Conservation (phyloP, 1,140 invertebrate genomes). For the Magallana gigas region DNA sequence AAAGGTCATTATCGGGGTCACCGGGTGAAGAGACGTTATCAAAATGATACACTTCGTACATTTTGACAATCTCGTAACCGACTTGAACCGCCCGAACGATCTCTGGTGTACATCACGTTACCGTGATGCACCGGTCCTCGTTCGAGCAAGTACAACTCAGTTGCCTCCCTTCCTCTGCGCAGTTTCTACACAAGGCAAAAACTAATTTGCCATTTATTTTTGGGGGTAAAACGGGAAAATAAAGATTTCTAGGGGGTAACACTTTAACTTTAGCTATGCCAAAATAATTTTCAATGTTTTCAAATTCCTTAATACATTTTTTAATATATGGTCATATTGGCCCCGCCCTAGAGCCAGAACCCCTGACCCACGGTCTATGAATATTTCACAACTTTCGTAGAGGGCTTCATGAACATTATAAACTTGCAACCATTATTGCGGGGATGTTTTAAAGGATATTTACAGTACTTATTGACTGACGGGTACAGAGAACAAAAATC, state of each 20-base stretch:
- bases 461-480: too few relatives aligned
- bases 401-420: too few relatives aligned
- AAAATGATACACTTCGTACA: slow-evolving; percentile 76
- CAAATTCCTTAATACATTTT: too few relatives aligned
- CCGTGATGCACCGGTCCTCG: neutral
- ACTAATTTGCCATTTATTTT: neutral
- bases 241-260: neutral
- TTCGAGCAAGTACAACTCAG: neutral
- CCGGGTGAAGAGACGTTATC: slow-evolving; percentile 65
- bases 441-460: too few relatives aligned
- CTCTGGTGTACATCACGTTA: slow-evolving; percentile 41
- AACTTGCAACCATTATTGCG: too few relatives aligned
- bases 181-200: neutral
- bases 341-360: too few relatives aligned
- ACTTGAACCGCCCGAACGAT: slow-evolving; percentile 56
- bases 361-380: too few relatives aligned
- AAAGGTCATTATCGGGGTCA: slow-evolving; percentile 45
- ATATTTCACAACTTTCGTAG: too few relatives aligned
- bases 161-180: neutral
- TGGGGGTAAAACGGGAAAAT: neutral
- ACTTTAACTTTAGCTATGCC: slow-evolving; percentile 47
- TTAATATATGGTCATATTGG: too few relatives aligned
- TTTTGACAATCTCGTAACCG: slow-evolving; percentile 75
- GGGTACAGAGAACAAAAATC: too few relatives aligned
- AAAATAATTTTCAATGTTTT: slow-evolving; percentile 18